phyloP scores from a whole-genome alignment of 2,113 vertebrate genomes.

The Lipophrys pholis region DNA sequence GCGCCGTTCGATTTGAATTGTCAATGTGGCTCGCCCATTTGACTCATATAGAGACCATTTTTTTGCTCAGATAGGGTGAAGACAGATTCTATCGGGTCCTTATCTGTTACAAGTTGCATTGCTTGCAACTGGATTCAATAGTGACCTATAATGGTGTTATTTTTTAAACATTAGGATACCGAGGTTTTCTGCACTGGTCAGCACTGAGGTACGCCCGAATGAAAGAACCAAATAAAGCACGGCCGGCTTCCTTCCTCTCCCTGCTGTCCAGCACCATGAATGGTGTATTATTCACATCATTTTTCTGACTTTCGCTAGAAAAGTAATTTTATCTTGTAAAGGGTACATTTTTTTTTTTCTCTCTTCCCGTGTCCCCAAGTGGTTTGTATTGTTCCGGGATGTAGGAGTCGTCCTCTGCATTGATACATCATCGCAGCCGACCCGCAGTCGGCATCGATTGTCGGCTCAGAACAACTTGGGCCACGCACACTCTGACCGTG shows the following conservation, averaged over 20 bases:
- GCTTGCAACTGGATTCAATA: conserved; percentile 89
- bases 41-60: conserved; percentile 74
- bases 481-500: conserved; percentile 68
- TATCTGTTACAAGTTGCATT: conserved; percentile 91
- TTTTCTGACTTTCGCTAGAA: conserved; percentile 77
- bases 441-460: conserved; percentile 64
- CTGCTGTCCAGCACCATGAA: conserved; percentile 71
- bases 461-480: conserved; percentile 72
- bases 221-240: conserved; percentile 65
- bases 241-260: conserved; percentile 43
- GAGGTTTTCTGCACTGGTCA: conserved; percentile 91
- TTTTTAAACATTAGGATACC: conserved; percentile 92
- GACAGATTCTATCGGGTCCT: conserved; percentile 90
- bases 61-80: conserved; percentile 85
- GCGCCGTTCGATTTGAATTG: conserved; percentile 74
- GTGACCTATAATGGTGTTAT: conserved; percentile 89
- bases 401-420: conserved; percentile 68
- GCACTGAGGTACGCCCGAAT: conserved; percentile 79
- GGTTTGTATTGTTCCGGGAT: conserved; percentile 67
- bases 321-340: conserved; percentile 84
- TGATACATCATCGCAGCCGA: conserved; percentile 78
- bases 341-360: conserved; percentile 70
- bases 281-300: conserved; percentile 78
- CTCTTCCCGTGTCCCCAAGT: conserved; percentile 49
- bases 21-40: conserved; percentile 75